A percentile compares a stretch with the other conserved stretches of the same genome.
phyloP scores from a whole-genome alignment of 2,113 vertebrate species.

The Anolis sagrei region DNA sequence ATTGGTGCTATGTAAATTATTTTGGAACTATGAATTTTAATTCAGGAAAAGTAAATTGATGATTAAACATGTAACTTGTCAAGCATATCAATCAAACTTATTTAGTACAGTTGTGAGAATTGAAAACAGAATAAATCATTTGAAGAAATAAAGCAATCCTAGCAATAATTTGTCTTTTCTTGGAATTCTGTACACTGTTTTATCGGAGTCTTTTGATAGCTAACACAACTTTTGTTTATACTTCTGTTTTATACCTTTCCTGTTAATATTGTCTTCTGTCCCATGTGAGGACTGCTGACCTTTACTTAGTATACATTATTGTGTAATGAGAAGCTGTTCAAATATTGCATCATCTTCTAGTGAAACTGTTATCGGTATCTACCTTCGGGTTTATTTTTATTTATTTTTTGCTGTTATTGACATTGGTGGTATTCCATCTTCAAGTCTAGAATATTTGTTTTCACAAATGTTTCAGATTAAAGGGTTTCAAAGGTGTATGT shows the following conservation, averaged over 20 bases:
- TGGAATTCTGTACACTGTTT: neutral
- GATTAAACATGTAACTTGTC: neutral
- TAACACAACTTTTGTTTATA: accelerated
- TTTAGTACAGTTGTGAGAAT: neutral
- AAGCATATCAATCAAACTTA: neutral
- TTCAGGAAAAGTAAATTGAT: neutral
- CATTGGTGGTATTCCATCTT: neutral
- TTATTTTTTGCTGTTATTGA: accelerated
- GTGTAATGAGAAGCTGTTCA: neutral
- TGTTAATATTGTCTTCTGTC: neutral
- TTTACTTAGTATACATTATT: neutral
- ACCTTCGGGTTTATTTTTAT: neutral
- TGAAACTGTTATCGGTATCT: accelerated
- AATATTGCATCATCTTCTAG: neutral
- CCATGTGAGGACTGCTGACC: neutral
- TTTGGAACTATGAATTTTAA: neutral
- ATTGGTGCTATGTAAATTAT: neutral
- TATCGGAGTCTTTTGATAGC: neutral
- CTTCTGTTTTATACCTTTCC: accelerated
- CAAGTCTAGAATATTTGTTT: neutral
- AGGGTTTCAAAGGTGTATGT: neutral
- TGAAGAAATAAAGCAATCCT: neutral
- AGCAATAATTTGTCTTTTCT: accelerated
- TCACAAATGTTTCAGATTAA: neutral
- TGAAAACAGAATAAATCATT: neutral